Base-by-base conservation (phyloP, 2,797 vertebrate species). In the Tadarida brasiliensis region DNA sequence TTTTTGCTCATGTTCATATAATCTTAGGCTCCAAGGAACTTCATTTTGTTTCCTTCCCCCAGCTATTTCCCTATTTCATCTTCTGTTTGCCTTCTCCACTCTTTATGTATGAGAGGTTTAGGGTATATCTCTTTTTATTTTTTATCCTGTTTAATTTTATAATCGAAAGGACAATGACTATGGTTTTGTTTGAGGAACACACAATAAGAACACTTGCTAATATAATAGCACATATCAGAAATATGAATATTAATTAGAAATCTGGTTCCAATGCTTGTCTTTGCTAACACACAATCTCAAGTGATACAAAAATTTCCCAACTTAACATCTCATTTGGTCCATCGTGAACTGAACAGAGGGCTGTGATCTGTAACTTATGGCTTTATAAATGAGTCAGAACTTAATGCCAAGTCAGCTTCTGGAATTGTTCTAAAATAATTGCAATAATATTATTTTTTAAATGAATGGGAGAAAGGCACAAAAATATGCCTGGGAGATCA, bases 361-460 rank as follows among this genome's bases (percentile, higher is more conserved):
- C 71, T 82, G 4, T 49, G 44, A 94, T 95, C 85, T 85, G n/a
- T 85, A 94, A 91, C 51, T 63, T 56, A 81, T 2, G 77, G 33
- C 24, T 84, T 96, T 80, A 67, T 90, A 90, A 94, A 90, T 63
- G 89, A 96, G 59, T 88, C 94, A 93, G 71, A 95, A 85, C 11
- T 47, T 87, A 95, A 87, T 78, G 84, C 61, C 80, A 91, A 90
- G 56, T 86, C 9, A 89, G 91, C 39, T 93, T 95, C 73, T 96
- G 47, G 70, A 95, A 92, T 33, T 83, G 2, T 71, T 94, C 70
- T 93, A 85, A 94, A 92, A 84, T 71, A 57, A 94, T 11, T 71
- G 70, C 80, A 90, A 89, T 51, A 91, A 35, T 71, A 88, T 68
- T 73, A 54, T 89, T 97, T 97, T 97, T 87, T 65, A 95, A 91